phyloP scores from a whole-genome alignment of 2,888 invertebrate genomes.

The Hyalella azteca region DNA sequence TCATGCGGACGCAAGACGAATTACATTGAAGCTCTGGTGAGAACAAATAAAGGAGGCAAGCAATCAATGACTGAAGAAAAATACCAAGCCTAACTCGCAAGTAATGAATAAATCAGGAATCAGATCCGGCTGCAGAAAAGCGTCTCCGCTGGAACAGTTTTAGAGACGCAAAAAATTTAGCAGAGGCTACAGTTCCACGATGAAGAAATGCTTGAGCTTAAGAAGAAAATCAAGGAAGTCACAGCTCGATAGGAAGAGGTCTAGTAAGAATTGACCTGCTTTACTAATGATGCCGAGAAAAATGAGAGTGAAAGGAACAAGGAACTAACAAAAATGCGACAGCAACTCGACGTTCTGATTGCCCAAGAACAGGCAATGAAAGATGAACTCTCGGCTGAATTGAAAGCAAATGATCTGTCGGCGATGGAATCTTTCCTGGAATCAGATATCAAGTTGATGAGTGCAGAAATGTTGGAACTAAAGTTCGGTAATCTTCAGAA shows the following conservation, averaged over 20 bases:
- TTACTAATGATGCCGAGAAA: not conserved
- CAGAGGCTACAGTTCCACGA: not conserved
- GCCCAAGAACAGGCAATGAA: not conserved
- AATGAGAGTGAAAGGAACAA: not conserved
- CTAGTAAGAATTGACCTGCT: not conserved
- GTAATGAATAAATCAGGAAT: not conserved
- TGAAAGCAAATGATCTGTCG: not conserved
- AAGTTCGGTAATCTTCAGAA: not conserved
- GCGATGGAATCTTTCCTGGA: not conserved
- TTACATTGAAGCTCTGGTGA: conserved; percentile 7
- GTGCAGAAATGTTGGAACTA: not conserved
- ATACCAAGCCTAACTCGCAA: not conserved
- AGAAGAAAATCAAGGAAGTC: not conserved
- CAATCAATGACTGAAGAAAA: not conserved
- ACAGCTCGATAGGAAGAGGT: not conserved
- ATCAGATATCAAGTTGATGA: not conserved
- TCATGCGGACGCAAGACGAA: not conserved
- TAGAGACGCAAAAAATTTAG: not conserved
- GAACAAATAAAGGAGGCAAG: not conserved
- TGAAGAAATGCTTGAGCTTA: not conserved
- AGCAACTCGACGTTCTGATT: not conserved
- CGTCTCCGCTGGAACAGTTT: not conserved
- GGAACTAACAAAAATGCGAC: not conserved
- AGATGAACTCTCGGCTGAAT: not conserved
- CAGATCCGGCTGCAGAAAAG: not conserved